phyloP scores from a whole-genome alignment of 2,888 invertebrate species.

The Boloria euphrosyne region DNA sequence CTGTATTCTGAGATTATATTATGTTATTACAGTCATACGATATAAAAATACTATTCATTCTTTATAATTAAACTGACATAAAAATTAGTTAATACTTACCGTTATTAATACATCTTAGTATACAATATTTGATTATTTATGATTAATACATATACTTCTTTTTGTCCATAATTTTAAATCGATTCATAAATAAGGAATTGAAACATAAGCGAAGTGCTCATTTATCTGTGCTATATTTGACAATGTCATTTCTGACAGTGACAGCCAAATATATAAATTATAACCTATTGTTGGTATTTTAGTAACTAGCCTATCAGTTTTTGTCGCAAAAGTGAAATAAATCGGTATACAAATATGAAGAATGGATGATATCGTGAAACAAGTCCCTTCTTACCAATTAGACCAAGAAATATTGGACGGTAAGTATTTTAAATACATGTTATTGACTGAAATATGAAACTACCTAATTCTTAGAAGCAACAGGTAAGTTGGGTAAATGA shows the following conservation, averaged over 20 bases:
- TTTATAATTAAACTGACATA: too few species aligned
- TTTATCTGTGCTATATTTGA: background rate
- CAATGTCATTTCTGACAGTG: conserved; percentile 25
- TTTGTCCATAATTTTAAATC: too few species aligned
- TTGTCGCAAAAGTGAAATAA: conserved; percentile 42
- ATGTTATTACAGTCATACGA: too few species aligned
- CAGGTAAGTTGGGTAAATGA: conserved; percentile 52
- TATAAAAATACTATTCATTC: too few species aligned
- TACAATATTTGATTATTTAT: too few species aligned
- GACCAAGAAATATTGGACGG: conserved; percentile 78
- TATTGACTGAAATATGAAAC: conserved; percentile 45
- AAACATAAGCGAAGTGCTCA: background rate
- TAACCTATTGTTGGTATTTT: conserved; percentile 8
- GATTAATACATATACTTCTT: too few species aligned
- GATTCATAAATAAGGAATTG: background rate
- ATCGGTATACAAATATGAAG: conserved; percentile 74
- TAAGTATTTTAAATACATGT: conserved; percentile 49
- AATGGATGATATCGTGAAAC: conserved; percentile 79
- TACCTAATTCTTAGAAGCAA: conserved; percentile 49
- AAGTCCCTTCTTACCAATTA: conserved; percentile 72
- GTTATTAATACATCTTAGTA: too few species aligned
- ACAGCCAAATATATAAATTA: conserved; percentile 35
- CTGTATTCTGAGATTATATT: too few species aligned
- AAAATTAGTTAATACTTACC: too few species aligned
- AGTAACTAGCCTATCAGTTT: conserved; percentile 25